Evolutionary conservation across 2,888 invertebrate species (phyloP).

Genomic region (Coelinius sp.): DNA sequence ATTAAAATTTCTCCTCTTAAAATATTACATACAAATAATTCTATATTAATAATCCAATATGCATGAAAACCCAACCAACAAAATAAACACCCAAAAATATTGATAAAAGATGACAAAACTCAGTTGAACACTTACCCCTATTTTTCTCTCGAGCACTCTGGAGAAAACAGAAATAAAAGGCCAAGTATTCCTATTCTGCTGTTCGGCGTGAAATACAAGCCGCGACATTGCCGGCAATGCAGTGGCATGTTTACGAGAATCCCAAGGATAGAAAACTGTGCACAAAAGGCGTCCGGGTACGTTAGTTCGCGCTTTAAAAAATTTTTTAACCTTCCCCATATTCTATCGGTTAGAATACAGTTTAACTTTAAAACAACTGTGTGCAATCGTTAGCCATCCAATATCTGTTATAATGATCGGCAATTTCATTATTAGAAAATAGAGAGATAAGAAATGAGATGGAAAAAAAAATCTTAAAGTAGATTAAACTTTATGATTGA

Average conservation of each 20-base stretch:
- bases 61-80: neutral
- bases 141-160: conserved; percentile 24
- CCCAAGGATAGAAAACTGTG: conserved; percentile 36
- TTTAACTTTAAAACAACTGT: neutral
- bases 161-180: conserved; percentile 37
- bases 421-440: conserved; percentile 15
- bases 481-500: conserved; percentile 25
- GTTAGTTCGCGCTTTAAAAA: conserved; percentile 4
- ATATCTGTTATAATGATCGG: conserved; percentile 23
- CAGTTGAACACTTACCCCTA: conserved; percentile 39
- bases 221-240: conserved; percentile 48
- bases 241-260: conserved; percentile 54
- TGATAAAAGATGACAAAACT: conserved; percentile 23
- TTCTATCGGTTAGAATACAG: neutral
- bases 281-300: neutral
- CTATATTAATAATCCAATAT: neutral
- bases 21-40: conserved; percentile 12
- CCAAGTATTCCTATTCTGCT: conserved; percentile 51
- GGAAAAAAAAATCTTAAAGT: neutral
- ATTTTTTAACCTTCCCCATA: neutral
- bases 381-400: conserved; percentile 22
- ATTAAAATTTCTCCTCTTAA: neutral
- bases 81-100: neutral
- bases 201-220: conserved; percentile 56
- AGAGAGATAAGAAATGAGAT: neutral